Conservation (phyloP, 2,113 vertebrate genomes). For the Anthoscopus minutus region DNA sequence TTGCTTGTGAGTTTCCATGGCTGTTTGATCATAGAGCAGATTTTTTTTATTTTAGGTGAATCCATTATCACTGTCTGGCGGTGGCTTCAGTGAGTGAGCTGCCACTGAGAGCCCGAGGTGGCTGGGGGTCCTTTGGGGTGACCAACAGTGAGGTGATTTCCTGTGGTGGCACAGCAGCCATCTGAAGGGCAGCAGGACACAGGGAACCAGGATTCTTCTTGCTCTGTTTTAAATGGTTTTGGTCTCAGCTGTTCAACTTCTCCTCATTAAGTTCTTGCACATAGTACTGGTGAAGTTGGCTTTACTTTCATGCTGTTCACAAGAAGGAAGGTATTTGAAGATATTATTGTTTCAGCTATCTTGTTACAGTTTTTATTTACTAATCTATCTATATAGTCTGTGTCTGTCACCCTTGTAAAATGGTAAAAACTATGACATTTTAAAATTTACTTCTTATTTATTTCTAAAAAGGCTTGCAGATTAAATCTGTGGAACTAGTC, state of each 20-base stretch:
- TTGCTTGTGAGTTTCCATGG: not conserved
- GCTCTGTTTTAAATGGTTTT: not conserved
- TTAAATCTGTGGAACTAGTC: not conserved
- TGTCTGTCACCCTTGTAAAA: not conserved
- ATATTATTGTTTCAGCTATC: not conserved
- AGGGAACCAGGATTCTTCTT: not conserved
- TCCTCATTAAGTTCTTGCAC: not conserved
- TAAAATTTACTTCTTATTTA: not conserved
- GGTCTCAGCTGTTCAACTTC: not conserved
- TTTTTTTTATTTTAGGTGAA: not conserved
- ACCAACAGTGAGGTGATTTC: not conserved
- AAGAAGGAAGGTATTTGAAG: not conserved
- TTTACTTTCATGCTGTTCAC: not conserved
- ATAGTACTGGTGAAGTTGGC: not conserved
- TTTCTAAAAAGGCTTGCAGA: not conserved
- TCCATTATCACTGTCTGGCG: not conserved
- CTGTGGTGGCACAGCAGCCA: rapidly evolving
- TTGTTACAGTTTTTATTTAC: not conserved
- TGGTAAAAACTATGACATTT: not conserved
- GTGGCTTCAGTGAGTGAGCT: not conserved
- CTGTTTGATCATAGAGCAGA: not conserved
- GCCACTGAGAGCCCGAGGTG: not conserved
- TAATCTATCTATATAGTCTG: not conserved
- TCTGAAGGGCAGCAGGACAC: not conserved
- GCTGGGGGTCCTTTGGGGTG: not conserved